Evolutionary conservation across 2,888 invertebrate species (phyloP).

Genomic region (Stratiomys singularior): DNA sequence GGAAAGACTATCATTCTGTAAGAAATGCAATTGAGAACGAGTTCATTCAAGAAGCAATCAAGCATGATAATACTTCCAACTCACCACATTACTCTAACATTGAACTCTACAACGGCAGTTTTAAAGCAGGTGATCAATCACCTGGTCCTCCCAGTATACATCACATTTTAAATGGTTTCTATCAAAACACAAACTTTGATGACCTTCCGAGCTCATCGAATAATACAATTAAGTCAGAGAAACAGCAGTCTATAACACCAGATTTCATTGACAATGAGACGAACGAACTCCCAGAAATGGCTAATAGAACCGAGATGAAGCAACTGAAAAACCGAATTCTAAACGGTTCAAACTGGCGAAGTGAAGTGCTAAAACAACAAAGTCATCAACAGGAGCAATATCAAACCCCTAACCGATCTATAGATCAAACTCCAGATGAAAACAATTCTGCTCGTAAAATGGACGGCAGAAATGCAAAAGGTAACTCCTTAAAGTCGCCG

Average conservation of each 20-base stretch:
- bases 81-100: slow-evolving; percentile 12
- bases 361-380: slow-evolving; percentile 51
- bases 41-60: neutral
- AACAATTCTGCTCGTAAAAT: slow-evolving; percentile 50
- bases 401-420: neutral
- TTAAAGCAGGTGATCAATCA: slow-evolving; percentile 4
- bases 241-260: neutral
- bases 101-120: slow-evolving; percentile 1
- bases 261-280: slow-evolving; percentile 48
- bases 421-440: slow-evolving; percentile 20
- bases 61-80: neutral
- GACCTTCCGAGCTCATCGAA: slow-evolving; percentile 54
- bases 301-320: slow-evolving; percentile 53
- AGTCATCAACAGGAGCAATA: slow-evolving; percentile 42
- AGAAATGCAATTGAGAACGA: slow-evolving; percentile 39
- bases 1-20: slow-evolving; percentile 56
- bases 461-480: slow-evolving; percentile 56
- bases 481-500: slow-evolving; percentile 58
- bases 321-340: slow-evolving; percentile 53
- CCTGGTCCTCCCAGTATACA: neutral
- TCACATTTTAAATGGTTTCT: slow-evolving; percentile 53
- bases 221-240: slow-evolving; percentile 54
- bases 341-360: slow-evolving; percentile 53
- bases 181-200: slow-evolving; percentile 55
- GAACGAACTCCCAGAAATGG: slow-evolving; percentile 54